Conservation (phyloP, 1,140 invertebrate species). For the Drosophila saltans region DNA sequence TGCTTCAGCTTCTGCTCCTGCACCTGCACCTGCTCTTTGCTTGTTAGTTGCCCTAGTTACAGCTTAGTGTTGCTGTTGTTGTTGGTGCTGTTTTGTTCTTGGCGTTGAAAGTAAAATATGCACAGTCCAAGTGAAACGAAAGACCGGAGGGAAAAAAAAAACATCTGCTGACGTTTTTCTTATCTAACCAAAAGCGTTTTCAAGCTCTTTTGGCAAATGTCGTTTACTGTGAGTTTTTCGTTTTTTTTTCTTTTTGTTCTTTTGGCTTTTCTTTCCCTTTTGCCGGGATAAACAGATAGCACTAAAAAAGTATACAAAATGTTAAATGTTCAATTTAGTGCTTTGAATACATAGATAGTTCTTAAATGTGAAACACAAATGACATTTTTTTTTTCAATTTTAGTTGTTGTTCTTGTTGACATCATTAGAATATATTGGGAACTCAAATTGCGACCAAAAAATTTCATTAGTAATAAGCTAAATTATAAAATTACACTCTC, state of each 20-base stretch:
- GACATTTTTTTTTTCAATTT: too few species aligned
- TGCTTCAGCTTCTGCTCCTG: constrained; percentile 25
- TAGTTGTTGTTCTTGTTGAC: too few species aligned
- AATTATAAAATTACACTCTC: too few species aligned
- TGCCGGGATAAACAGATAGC: background rate
- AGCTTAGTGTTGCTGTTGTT: constrained; percentile 22
- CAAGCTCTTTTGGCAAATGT: constrained; percentile 57
- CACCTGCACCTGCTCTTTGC: background rate
- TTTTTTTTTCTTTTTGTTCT: constrained; percentile 2
- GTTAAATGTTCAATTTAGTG: background rate
- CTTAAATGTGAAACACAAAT: background rate
- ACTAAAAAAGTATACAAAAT: constrained; percentile 10
- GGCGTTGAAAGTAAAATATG: constrained; percentile 58
- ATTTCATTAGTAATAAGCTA: too few species aligned
- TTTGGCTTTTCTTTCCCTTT: background rate
- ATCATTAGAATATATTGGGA: too few species aligned
- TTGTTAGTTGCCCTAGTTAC: background rate
- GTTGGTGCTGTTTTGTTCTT: constrained; percentile 26
- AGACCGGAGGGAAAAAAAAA: constrained; percentile 24
- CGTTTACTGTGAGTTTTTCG: constrained; percentile 45
- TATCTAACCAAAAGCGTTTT: constrained; percentile 64
- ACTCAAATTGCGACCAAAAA: too few species aligned
- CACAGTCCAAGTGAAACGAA: constrained; percentile 28
- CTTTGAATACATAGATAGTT: background rate
- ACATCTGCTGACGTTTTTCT: constrained; percentile 57